Percentiles rank a stretch among this genome's conserved stretches.
Evolutionary conservation across 2,888 invertebrate genomes (phyloP).

Genomic region (Drosophila melanosoma): DNA sequence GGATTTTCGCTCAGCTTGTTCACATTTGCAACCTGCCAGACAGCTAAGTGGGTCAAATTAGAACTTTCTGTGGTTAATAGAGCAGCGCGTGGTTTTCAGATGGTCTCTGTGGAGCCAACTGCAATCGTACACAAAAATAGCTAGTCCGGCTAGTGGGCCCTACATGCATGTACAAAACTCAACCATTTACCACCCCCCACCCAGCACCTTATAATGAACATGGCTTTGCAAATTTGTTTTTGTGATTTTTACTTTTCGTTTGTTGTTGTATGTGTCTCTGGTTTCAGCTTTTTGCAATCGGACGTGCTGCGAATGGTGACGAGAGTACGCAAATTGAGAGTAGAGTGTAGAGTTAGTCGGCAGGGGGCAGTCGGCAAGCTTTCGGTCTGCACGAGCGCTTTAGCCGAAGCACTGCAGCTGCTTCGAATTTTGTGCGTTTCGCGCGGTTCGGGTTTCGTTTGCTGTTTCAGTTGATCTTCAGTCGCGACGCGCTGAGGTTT

Average conservation of each 20-base stretch:
- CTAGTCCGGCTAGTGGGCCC: conserved; percentile 5
- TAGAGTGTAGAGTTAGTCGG: conserved; percentile 28
- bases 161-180: conserved; percentile 12
- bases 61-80: conserved; percentile 53
- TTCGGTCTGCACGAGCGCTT: conserved; percentile 7
- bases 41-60: conserved; percentile 53
- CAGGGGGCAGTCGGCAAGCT: conserved; percentile 10
- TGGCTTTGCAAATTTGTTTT: conserved; percentile 22
- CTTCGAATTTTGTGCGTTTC: conserved; percentile 15
- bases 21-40: conserved; percentile 19
- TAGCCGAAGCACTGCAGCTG: conserved; percentile 11
- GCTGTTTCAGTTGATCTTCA: conserved; percentile 60
- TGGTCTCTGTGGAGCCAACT: background rate
- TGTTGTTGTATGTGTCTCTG: background rate
- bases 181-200: background rate
- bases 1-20: conserved; percentile 21
- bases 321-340: conserved; percentile 8
- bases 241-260: conserved; percentile 14
- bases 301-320: conserved; percentile 53
- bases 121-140: conserved; percentile 1
- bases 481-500: conserved; percentile 54
- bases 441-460: conserved; percentile 13
- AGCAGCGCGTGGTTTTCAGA: conserved; percentile 28
- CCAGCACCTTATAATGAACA: background rate
- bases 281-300: conserved; percentile 53